Base-by-base conservation (phyloP, 92 coral and sea anemone genomes). In the Pocillopora meandrina region DNA sequence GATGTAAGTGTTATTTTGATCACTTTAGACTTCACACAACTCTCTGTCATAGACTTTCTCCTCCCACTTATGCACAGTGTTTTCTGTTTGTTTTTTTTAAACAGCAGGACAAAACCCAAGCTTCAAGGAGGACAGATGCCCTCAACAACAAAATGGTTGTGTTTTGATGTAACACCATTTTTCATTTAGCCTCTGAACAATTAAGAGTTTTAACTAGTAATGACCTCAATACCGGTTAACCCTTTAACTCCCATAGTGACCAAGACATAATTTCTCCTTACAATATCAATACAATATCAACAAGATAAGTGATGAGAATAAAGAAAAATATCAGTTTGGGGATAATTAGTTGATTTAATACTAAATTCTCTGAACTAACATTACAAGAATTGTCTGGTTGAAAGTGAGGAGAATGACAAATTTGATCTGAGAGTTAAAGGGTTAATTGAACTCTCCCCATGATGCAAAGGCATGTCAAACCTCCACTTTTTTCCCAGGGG, bases 101-200 rank as follows among this genome's bases (percentile, higher is more conserved):
- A 42, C 86, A 92, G 97, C 80, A 10, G 81, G 70, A 58, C 56
- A 64, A 19, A 57, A 15, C 5, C 90, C 93, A 20, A 60, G 86
- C 5, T 90, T 92, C 72, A 78, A 80, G 10, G 90, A 88, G 71
- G 93, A 76, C 49, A 66, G 52, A 16, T 92, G 95, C 82, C 95
- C 98, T 18, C 98, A 95, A 84, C 98, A 95, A 72, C 83, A 81
- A 77, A 95, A 95, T 72, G 74, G 98, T 70, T 92, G 77, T 65
- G 93, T 66, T 23, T 49, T 35, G 8, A 33, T 71, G 3, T 71
- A 13, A 2, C 21, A 8, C 35, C 12, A 6, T 26, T 15, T 35
- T 15, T 34, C 19, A 71, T 8, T 71, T 19, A 14, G 55, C 58
- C 9, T 3, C 36, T 20, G 34, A 47, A 47, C 10, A 70, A 31